A percentile compares a stretch with the other conserved stretches of the same genome.
Conservation (phyloP, 2,888 invertebrate species). For the Danaus chrysippus region DNA sequence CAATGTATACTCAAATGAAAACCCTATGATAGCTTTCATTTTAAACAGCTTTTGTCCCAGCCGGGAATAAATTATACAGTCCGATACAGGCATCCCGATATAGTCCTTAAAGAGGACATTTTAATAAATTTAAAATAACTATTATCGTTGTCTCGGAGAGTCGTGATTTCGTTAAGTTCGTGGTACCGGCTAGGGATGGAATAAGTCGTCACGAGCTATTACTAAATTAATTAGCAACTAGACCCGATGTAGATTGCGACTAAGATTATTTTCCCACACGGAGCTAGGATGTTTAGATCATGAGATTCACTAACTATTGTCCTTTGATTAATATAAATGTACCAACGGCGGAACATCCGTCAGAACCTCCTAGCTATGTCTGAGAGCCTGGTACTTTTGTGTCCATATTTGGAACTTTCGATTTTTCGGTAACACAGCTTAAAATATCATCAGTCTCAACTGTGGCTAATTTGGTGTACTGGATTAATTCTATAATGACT, state of each 20-base stretch:
- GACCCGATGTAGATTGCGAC: conserved; percentile 74
- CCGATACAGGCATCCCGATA: conserved; percentile 75
- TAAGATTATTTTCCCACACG: conserved; percentile 78
- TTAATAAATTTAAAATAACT: conserved; percentile 80
- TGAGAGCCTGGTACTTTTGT: conserved; percentile 63
- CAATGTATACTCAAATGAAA: conserved; percentile 33
- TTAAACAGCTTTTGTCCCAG: conserved; percentile 62
- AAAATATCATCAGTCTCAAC: not conserved
- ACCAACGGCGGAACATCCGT: not conserved
- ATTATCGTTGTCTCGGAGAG: conserved; percentile 76
- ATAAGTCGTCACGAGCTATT: conserved; percentile 79
- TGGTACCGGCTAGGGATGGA: conserved; percentile 71
- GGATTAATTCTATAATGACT: conserved; percentile 1
- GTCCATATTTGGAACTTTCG: conserved; percentile 70
- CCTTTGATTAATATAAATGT: conserved; percentile 35
- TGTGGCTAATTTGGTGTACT: not conserved
- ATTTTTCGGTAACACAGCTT: conserved; percentile 28
- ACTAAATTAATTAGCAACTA: conserved; percentile 78
- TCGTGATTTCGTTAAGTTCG: conserved; percentile 79
- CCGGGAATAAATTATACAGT: conserved; percentile 76
- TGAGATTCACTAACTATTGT: conserved; percentile 66
- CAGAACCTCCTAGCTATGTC: conserved; percentile 39
- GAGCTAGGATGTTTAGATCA: conserved; percentile 48
- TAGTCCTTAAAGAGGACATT: conserved; percentile 77
- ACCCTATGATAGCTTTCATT: conserved; percentile 67